These are phyloP conservation scores for Elymnias hypermnestra DNA, from an alignment of 1,140 invertebrate genomes.

Conservation along the genomic window DNA sequence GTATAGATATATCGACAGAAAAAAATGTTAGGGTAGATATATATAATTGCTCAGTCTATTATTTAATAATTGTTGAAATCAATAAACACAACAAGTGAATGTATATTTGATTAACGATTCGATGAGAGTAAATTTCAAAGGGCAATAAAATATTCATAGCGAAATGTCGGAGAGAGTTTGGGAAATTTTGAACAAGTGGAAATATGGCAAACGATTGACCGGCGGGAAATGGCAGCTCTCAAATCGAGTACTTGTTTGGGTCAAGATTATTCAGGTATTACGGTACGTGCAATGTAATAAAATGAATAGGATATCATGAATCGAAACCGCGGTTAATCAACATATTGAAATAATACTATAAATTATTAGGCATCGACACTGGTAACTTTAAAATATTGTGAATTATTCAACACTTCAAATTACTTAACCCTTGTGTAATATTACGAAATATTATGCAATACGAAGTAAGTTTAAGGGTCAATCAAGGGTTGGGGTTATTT, in stretches of 20 bases:
- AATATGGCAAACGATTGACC: constrained; percentile 8
- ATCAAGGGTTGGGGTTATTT: too few species aligned
- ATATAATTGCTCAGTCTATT: too few species aligned
- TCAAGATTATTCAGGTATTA: background rate
- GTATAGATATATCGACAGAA: too few species aligned
- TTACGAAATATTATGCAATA: too few species aligned
- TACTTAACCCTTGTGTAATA: too few species aligned
- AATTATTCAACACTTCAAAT: too few species aligned
- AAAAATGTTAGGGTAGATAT: too few species aligned
- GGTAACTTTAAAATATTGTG: too few species aligned
- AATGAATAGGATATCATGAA: background rate
- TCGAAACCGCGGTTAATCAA: too few species aligned
- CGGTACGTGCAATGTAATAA: background rate
- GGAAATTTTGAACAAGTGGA: constrained; percentile 5
- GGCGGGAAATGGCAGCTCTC: constrained; percentile 7
- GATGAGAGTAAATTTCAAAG: constrained; percentile 6
- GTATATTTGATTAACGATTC: background rate
- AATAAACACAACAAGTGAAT: background rate
- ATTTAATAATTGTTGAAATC: background rate
- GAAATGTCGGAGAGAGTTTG: background rate
- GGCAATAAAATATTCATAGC: constrained; percentile 13
- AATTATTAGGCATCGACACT: too few species aligned
- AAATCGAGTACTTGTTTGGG: background rate
- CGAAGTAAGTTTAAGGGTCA: too few species aligned
- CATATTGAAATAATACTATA: too few species aligned